Evolutionary conservation across 2,888 invertebrate genomes (phyloP).

Genomic region (Abrostola triplasia): DNA sequence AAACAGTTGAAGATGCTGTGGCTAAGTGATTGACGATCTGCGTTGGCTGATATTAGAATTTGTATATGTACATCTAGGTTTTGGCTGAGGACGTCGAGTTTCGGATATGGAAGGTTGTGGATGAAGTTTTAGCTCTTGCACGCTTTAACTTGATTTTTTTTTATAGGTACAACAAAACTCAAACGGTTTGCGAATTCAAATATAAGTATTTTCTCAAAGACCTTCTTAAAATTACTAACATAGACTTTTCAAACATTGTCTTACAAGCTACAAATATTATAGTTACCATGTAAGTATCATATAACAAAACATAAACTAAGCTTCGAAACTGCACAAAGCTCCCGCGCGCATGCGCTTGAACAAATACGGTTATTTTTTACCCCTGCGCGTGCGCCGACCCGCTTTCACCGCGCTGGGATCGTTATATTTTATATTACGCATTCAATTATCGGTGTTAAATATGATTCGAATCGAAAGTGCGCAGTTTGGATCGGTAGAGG

Average conservation of each 20-base stretch:
- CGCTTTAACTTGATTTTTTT: too few species aligned
- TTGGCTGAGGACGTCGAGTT: too few species aligned
- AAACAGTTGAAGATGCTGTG: too few species aligned
- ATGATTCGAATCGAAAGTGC: constrained; percentile 28
- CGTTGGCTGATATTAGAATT: too few species aligned
- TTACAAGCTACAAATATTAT: too few species aligned
- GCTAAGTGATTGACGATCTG: too few species aligned
- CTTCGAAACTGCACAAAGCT: constrained; percentile 27
- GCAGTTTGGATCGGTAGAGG: constrained; percentile 12
- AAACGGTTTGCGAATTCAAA: too few species aligned
- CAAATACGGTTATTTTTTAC: constrained; percentile 56
- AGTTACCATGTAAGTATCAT: background rate
- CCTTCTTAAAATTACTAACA: background rate
- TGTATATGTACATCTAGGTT: too few species aligned
- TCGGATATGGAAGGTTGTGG: too few species aligned
- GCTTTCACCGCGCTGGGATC: constrained; percentile 50
- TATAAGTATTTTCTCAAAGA: background rate
- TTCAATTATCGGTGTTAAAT: constrained; percentile 31
- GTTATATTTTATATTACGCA: constrained; percentile 42
- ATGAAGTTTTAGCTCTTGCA: too few species aligned
- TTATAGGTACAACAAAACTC: too few species aligned
- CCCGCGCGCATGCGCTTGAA: constrained; percentile 23
- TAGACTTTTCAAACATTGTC: background rate
- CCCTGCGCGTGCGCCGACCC: constrained; percentile 40
- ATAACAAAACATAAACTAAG: constrained; percentile 15